These are phyloP conservation scores for Carapus acus DNA, from an alignment of 2,797 vertebrate species.

Conservation along the genomic window DNA sequence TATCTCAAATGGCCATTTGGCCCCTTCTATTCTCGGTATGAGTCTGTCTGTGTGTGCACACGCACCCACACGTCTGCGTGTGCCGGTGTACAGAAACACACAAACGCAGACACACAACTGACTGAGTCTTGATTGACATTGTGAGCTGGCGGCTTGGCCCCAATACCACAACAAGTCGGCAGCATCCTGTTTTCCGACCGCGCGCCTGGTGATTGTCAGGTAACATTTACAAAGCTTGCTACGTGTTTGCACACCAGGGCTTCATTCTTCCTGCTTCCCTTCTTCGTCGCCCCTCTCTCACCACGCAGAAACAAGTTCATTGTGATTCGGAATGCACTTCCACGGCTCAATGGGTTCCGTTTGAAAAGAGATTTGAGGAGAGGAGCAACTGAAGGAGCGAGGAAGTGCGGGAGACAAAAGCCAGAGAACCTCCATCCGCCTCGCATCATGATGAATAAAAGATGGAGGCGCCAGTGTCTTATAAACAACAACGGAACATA, in stretches of 20 bases:
- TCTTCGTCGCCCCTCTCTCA: slow-evolving; percentile 27
- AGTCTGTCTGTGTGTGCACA: neutral
- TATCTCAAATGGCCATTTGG: slow-evolving; percentile 25
- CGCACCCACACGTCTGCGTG: too few species aligned
- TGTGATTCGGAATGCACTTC: slow-evolving; percentile 64
- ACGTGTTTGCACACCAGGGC: slow-evolving; percentile 37
- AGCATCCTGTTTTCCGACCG: slow-evolving; percentile 43
- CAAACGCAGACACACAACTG: neutral
- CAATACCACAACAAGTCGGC: slow-evolving; percentile 46
- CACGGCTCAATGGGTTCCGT: slow-evolving; percentile 63
- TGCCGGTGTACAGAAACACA: slow-evolving; percentile 14
- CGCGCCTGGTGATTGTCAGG: slow-evolving; percentile 57
- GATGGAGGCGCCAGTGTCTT: slow-evolving; percentile 54
- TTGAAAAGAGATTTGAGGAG: slow-evolving; percentile 72
- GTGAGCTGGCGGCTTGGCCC: slow-evolving; percentile 17
- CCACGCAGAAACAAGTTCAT: slow-evolving; percentile 64
- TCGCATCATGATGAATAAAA: slow-evolving; percentile 72
- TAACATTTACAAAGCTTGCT: slow-evolving; percentile 59
- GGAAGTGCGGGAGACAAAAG: slow-evolving; percentile 48
- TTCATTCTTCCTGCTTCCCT: slow-evolving; percentile 30
- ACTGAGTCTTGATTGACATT: slow-evolving; percentile 9
- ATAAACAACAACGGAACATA: slow-evolving; percentile 68
- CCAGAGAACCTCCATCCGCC: slow-evolving; percentile 58
- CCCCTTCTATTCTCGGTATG: neutral
- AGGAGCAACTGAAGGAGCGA: slow-evolving; percentile 57